Evolutionary conservation across 2,888 invertebrate species (phyloP), one percentile per base, ranked within the genome.

Genomic region (Orthonychiurus folsomi): DNA sequence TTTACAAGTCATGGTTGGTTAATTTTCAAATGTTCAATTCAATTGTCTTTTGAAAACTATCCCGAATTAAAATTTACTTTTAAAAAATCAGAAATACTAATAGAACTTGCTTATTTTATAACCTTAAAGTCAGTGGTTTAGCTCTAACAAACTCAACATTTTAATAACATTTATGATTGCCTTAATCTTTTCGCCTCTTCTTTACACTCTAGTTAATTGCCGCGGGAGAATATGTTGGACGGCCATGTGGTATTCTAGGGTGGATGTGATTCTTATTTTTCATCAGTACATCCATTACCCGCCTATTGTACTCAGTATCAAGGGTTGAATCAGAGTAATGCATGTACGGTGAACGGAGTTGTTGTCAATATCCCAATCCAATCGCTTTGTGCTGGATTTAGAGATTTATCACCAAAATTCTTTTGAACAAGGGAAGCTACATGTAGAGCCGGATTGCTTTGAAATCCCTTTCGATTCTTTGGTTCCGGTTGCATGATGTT

Each of bases 211-310:
- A 37, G 37, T 37, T 5, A 37, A 5, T 37, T 9, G 37, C 15
- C 5, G 37, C 5, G 15, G 5, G 9, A 5, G 37, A 37, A 37
- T 5, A 37, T 9, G 15, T 37, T 15, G 37, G 15, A 9, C 37
- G 37, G 37, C 37, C 37, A 15, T 37, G 37, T 9, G 37, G 15
- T 9, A 37, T 15, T 37, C 15, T 37, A 9, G 37, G 37, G 15
- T 52, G 52, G n/a, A n/a, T n/a, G n/a, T n/a, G n/a, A 20, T 53
- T 53, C n/a, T 56, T 56, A 9, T 20, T 50, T 9, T 50, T 25
- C 50, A 59, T 48, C 3, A 59, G 59, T 3, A 59, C 37, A 18
- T 59, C 24, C 59, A 59, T 59, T 15, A 59, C 59, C 20, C 25
- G 21, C 18, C 50, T 47, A 23, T 59, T 59, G 50, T 59, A 37